Percentiles rank a stretch among this genome's conserved stretches.
phyloP scores from a whole-genome alignment of 1,140 invertebrate genomes.

The Lucilia sericata region DNA sequence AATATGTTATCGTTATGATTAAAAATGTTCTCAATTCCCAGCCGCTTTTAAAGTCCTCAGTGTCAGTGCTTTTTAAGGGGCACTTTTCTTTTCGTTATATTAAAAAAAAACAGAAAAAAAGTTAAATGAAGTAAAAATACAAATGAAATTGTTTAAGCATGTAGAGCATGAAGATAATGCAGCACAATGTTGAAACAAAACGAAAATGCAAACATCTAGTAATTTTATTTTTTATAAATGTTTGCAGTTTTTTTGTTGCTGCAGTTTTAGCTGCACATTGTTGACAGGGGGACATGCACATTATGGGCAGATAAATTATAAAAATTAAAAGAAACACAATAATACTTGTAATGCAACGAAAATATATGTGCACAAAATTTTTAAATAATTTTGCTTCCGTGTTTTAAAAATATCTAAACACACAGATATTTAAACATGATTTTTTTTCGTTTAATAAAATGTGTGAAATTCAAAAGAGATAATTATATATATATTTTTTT shows the following conservation, averaged over 20 bases:
- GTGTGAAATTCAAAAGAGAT: not conserved
- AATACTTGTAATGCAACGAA: too few relatives aligned
- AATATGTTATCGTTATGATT: too few relatives aligned
- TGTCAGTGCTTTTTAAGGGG: not conserved
- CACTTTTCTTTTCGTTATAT: slow-evolving; percentile 16
- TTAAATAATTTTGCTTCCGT: slow-evolving; percentile 13
- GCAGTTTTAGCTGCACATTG: not conserved
- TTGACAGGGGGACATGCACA: slow-evolving; percentile 25
- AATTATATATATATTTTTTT: not conserved
- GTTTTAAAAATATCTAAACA: slow-evolving; percentile 21
- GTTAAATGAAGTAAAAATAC: slow-evolving; percentile 20
- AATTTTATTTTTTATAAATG: not conserved
- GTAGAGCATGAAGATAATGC: slow-evolving; percentile 24
- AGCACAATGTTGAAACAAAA: not conserved
- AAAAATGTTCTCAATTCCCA: not conserved
- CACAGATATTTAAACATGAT: not conserved
- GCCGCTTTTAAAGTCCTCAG: not conserved
- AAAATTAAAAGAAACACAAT: not conserved
- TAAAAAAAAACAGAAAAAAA: not conserved
- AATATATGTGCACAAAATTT: not conserved
- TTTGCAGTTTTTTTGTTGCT: not conserved
- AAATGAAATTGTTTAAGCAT: slow-evolving; percentile 21
- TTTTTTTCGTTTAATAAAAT: not conserved
- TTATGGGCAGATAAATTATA: slow-evolving; percentile 28
- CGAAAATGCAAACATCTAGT: not conserved